Conservation (phyloP, 2,797 vertebrate genomes). For the Rachycentron canadum region DNA sequence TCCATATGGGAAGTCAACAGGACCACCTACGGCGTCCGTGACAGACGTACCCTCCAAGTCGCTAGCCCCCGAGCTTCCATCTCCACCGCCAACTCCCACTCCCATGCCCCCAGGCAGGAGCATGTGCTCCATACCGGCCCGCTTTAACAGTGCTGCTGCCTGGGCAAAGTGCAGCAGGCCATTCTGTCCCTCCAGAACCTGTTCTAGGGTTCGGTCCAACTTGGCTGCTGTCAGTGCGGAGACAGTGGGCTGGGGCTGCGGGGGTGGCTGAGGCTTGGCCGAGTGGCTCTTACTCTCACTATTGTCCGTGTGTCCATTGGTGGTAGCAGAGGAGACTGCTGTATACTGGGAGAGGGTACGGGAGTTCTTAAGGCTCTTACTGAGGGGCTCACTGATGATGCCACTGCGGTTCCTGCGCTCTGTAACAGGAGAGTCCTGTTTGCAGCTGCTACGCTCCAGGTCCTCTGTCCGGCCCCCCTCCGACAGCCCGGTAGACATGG, state of each 20-base stretch:
- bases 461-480: slow-evolving; percentile 88
- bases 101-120: slow-evolving; percentile 91
- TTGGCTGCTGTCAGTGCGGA: slow-evolving; percentile 90
- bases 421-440: slow-evolving; percentile 87
- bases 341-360: slow-evolving; percentile 97
- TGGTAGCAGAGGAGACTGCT: slow-evolving; percentile 87
- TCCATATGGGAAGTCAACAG: slow-evolving; percentile 97
- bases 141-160: slow-evolving; percentile 95
- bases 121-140: slow-evolving; percentile 93
- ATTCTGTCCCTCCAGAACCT: slow-evolving; percentile 95
- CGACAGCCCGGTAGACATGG: slow-evolving; percentile 93
- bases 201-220: slow-evolving; percentile 94
- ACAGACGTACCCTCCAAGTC: slow-evolving; percentile 96
- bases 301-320: slow-evolving; percentile 92
- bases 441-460: slow-evolving; percentile 86
- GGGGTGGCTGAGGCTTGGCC: slow-evolving; percentile 85
- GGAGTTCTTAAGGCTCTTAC: slow-evolving; percentile 97
- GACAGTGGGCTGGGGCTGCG: slow-evolving; percentile 88
- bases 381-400: slow-evolving; percentile 97
- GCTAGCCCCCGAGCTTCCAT: slow-evolving; percentile 88
- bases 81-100: slow-evolving; percentile 81
- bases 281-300: slow-evolving; percentile 90
- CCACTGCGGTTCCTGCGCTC: slow-evolving; percentile 96
- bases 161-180: slow-evolving; percentile 97
- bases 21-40: slow-evolving; percentile 93